phyloP scores from a whole-genome alignment of 2,797 vertebrate species.

The Gymnothorax javanicus region DNA sequence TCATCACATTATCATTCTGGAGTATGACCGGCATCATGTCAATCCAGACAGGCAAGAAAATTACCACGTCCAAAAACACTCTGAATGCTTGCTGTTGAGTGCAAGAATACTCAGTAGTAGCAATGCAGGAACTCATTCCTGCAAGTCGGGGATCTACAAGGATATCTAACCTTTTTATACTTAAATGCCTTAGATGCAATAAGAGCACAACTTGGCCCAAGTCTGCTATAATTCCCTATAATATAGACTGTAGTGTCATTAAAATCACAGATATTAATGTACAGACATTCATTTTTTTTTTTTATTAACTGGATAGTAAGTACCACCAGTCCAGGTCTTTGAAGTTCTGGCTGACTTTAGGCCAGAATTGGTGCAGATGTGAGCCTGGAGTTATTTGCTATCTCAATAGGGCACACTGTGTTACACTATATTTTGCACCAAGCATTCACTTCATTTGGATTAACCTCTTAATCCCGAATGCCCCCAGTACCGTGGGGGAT shows the following conservation, averaged over 20 bases:
- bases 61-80: neutral
- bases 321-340: too few relatives aligned
- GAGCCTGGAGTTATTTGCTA: too few relatives aligned
- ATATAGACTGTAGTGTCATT: neutral
- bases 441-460: neutral
- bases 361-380: too few relatives aligned
- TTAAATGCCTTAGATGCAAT: neutral
- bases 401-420: neutral
- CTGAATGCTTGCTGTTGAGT: neutral
- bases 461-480: neutral
- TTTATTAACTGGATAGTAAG: too few relatives aligned
- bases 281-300: too few relatives aligned
- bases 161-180: neutral
- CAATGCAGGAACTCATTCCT: neutral
- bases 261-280: neutral
- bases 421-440: neutral
- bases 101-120: neutral
- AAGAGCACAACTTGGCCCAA: neutral
- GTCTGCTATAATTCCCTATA: neutral
- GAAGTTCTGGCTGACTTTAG: too few relatives aligned
- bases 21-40: neutral
- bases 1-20: neutral
- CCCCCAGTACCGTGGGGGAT: too few relatives aligned
- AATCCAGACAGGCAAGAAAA: neutral
- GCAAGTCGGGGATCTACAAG: conserved; percentile 3